Conservation (phyloP, 2,113 vertebrate genomes). For the Alethe diademata region DNA sequence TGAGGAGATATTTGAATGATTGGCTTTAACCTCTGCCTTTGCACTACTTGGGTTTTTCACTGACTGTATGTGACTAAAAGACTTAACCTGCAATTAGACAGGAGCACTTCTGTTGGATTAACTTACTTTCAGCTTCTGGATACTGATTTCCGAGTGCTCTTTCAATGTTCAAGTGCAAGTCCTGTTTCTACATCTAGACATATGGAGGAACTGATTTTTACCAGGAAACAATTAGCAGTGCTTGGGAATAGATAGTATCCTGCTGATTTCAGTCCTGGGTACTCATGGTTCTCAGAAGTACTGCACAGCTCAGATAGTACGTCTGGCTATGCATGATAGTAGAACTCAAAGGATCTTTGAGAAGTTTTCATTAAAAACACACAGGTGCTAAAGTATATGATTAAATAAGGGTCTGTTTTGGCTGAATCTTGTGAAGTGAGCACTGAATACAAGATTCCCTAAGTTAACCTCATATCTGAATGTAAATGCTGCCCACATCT, state of each 20-base stretch:
- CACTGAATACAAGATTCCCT: background rate
- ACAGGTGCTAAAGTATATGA: rapidly evolving
- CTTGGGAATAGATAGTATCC: background rate
- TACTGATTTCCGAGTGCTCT: background rate
- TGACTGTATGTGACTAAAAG: background rate
- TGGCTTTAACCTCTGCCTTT: background rate
- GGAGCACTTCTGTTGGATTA: background rate
- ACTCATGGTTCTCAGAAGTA: background rate
- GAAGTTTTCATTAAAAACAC: background rate
- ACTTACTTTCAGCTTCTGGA: background rate
- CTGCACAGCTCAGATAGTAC: background rate
- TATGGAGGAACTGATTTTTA: background rate
- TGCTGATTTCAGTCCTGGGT: background rate
- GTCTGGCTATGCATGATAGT: background rate
- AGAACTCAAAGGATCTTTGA: background rate
- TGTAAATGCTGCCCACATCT: background rate
- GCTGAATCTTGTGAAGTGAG: background rate
- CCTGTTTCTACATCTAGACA: background rate
- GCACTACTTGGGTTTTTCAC: background rate
- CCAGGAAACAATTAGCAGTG: background rate
- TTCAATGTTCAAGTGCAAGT: rapidly evolving
- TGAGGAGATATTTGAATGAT: background rate
- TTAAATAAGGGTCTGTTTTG: background rate
- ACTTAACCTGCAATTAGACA: background rate
- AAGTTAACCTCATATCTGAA: background rate